Evolutionary conservation across 2,797 vertebrate species (phyloP).

Genomic region (Lycodopsis pacificus): DNA sequence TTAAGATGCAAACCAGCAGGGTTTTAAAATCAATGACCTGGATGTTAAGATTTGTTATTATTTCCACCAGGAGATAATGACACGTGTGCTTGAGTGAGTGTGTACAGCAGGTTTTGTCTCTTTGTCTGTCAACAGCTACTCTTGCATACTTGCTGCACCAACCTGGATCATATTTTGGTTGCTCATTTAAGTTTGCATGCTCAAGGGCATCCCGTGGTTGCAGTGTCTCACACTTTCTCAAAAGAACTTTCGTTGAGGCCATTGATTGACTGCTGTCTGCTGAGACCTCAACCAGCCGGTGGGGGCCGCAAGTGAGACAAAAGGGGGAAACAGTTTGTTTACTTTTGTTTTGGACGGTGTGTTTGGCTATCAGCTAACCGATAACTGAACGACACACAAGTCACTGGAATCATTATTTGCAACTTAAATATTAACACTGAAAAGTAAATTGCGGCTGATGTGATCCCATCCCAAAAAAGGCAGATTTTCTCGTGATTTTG

Average conservation of each 20-base stretch:
- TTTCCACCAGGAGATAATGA: not conserved
- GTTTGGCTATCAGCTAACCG: not conserved
- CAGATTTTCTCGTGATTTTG: not conserved
- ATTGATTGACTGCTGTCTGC: not conserved
- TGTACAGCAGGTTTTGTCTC: not conserved
- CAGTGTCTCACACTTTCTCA: not conserved
- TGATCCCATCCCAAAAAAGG: slow-evolving; percentile 24
- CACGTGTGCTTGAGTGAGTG: not conserved
- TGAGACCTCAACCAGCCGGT: not conserved
- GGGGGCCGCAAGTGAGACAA: not conserved
- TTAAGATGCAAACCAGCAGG: slow-evolving; percentile 38
- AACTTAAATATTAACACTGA: slow-evolving; percentile 5
- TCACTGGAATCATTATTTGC: not conserved
- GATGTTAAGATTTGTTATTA: slow-evolving; percentile 11
- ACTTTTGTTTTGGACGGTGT: not conserved
- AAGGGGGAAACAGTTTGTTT: not conserved
- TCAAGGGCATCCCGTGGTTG: not conserved
- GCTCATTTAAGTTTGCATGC: not conserved
- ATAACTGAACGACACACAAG: not conserved
- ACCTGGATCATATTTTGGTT: not conserved
- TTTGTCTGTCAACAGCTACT: not conserved
- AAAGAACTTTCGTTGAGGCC: not conserved
- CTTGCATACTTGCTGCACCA: not conserved
- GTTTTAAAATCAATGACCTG: slow-evolving; percentile 33
- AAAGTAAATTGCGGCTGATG: not conserved